phyloP scores from a whole-genome alignment of 2,113 vertebrate species.

The Peromyscus maniculatus region DNA sequence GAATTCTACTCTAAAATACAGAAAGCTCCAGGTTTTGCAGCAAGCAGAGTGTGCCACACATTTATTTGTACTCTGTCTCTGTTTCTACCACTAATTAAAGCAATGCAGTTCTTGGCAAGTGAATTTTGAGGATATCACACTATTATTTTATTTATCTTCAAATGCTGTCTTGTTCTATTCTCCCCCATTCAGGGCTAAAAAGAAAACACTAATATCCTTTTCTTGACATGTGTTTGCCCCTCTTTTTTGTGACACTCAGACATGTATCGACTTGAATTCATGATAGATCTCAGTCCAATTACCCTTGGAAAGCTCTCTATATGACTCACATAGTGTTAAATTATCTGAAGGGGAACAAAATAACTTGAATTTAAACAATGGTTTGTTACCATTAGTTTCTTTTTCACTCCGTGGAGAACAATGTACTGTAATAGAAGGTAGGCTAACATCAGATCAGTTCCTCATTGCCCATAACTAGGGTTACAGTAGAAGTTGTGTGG shows the following conservation, averaged over 20 bases:
- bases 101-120: not conserved
- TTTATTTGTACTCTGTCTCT: not conserved
- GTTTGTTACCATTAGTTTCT: not conserved
- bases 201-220: not conserved
- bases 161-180: not conserved
- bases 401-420: constrained; percentile 10
- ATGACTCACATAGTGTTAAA: constrained; percentile 21
- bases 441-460: constrained; percentile 18
- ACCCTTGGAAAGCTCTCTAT: not conserved
- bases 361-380: constrained; percentile 30
- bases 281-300: not conserved
- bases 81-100: not conserved
- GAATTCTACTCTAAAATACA: not conserved
- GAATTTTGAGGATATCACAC: constrained; percentile 13
- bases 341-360: not conserved
- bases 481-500: not conserved
- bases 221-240: not conserved
- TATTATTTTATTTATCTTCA: not conserved
- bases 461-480: not conserved
- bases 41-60: not conserved
- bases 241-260: not conserved
- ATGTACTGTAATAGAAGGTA: not conserved
- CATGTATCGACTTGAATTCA: not conserved
- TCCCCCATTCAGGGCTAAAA: not conserved
- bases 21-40: not conserved